Percentiles rank a stretch among this genome's conserved stretches.
Evolutionary conservation across 2,797 vertebrate genomes (phyloP).

Genomic region (Lutjanus argentimaculatus): DNA sequence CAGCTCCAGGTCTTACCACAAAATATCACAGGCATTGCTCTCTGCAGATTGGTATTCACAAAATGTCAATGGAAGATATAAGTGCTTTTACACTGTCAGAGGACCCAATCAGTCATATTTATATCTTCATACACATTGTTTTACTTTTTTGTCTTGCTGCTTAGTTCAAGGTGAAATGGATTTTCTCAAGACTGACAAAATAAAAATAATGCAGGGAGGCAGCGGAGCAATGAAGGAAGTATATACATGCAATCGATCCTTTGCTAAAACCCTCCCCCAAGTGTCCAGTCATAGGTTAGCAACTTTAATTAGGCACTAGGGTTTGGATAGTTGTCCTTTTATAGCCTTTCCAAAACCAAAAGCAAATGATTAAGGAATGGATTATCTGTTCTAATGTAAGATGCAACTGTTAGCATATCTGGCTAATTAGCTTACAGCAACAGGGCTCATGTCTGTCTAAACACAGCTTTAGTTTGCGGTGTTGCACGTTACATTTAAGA

Average conservation of each 20-base stretch:
- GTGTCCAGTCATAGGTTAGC: slow-evolving; percentile 11
- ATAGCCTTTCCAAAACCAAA: background rate
- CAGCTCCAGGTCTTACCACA: slow-evolving; percentile 49
- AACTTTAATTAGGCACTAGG: slow-evolving; percentile 10
- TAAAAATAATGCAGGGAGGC: slow-evolving; percentile 8
- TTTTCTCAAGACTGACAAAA: slow-evolving; percentile 35
- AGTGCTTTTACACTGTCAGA: slow-evolving; percentile 51
- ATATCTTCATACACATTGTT: slow-evolving; percentile 18
- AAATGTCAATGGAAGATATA: slow-evolving; percentile 71
- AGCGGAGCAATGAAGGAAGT: background rate
- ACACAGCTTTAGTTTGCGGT: background rate
- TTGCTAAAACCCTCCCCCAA: slow-evolving; percentile 15
- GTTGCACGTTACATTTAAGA: background rate
- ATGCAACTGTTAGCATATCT: background rate
- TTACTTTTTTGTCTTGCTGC: slow-evolving; percentile 12
- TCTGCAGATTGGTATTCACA: slow-evolving; percentile 72
- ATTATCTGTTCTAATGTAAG: background rate
- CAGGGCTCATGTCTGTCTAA: background rate
- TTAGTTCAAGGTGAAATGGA: slow-evolving; percentile 39
- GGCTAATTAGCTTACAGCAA: background rate
- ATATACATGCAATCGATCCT: background rate
- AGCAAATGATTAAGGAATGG: background rate
- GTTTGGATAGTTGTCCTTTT: background rate
- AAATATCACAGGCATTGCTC: slow-evolving; percentile 73
- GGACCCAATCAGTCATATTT: slow-evolving; percentile 33